Evolutionary conservation across 1,140 invertebrate genomes (phyloP).

Genomic region (Platyura marginata): DNA sequence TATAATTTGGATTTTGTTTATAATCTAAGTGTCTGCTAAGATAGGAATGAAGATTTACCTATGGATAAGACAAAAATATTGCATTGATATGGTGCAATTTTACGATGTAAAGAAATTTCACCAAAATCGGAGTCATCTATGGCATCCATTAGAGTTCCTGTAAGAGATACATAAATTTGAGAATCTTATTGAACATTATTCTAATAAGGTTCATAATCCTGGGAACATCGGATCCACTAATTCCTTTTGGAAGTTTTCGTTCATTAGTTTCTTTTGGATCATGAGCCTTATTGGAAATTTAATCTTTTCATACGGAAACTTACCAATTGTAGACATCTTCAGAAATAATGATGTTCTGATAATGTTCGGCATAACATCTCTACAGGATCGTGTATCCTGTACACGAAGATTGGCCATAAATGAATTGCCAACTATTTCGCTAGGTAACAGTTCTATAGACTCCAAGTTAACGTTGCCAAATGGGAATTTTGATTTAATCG

Average conservation of each 20-base stretch:
- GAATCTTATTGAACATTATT: neutral
- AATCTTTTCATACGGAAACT: no score
- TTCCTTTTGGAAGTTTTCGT: no score
- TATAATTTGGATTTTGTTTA: neutral
- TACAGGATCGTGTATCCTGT: no score
- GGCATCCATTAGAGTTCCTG: conserved; percentile 13
- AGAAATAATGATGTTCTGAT: conserved; percentile 4
- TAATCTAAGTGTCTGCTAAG: no score
- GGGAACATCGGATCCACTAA: no score
- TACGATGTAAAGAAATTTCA: conserved; percentile 40
- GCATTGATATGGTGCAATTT: conserved; percentile 44
- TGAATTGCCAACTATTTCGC: no score
- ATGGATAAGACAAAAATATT: conserved; percentile 8
- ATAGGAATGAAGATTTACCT: conserved; percentile 4
- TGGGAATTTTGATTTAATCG: conserved; percentile 12
- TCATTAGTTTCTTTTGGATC: no score
- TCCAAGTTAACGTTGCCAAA: conserved; percentile 10
- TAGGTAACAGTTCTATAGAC: conserved; percentile 10
- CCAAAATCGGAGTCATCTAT: conserved; percentile 9
- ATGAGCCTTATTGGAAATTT: no score
- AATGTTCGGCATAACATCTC: neutral
- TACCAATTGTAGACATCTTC: conserved; percentile 13
- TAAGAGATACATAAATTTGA: neutral
- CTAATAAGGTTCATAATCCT: neutral
- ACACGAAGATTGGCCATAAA: no score